Base-by-base conservation (phyloP, 2,113 vertebrate species). In the Urocitellus parryii region DNA sequence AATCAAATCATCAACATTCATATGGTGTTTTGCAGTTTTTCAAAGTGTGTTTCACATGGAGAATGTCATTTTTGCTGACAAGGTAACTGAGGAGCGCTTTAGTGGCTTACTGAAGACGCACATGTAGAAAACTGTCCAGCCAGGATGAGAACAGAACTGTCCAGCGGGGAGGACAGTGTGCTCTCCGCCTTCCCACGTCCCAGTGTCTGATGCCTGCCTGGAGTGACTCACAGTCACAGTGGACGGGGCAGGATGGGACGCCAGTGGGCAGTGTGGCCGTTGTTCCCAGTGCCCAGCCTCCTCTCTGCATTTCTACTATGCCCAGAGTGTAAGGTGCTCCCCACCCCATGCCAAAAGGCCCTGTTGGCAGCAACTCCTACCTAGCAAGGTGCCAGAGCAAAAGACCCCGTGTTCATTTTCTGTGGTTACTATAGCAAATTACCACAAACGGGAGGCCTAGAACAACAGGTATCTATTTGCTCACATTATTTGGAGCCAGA, bases 341-440 rank as follows among this genome's bases (percentile, higher is more conserved):
- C 56, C 56, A 56, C 34, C 56, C 80, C 74, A 39, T 86, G 45
- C 48, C 51, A 73, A 73, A n/a, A 56, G 25, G 2, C 24, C 48
- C n/a, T 48, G 0, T 42, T 14, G 58, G 56, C 25, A 8, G 61
- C 53, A 56, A 48, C 34, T 68, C 58, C 70, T 58, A 14, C 39
- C 61, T 51, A 45, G 34, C 0, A 0, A 24, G 42, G 65, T 45
- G 14, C 67, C 76, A 82, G 32, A 90, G 51, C 45, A 58, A 39
- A 95, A 34, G 72, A 42, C 22, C 12, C 7, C 32, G 14, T 42
- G 4, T 70, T 92, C 2, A 4, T 18, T 18, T 97, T 22, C 82
- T 34, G 20, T 82, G 73, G 34, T 3, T 4, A 2, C 78, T 10
- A 0, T 45, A 42, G 67, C 39, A 25, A 78, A 39, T 68, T 2